Conservation (phyloP, 53 echinoderm and acorn worm genomes). For the Paracentrotus lividus region DNA sequence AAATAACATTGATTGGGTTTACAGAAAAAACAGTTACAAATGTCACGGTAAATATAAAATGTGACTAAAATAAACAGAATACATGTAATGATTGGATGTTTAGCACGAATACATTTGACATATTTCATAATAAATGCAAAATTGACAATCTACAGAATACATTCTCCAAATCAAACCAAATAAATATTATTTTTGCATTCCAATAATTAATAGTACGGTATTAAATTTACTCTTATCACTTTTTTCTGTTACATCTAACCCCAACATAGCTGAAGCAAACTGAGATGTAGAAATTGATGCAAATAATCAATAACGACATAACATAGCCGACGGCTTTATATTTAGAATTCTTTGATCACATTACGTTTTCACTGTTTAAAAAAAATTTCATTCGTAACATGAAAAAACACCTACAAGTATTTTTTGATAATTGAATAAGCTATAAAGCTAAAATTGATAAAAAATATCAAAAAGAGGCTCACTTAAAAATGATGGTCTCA, state of each 20-base stretch:
- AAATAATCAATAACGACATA: background rate
- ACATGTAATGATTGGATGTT: background rate
- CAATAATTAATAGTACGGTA: background rate
- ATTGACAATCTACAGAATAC: slow-evolving; percentile 17
- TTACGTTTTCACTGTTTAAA: background rate
- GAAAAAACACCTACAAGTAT: background rate
- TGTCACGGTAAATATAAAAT: background rate
- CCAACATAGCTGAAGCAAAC: background rate
- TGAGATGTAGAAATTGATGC: background rate
- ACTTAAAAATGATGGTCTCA: background rate
- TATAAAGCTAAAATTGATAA: background rate
- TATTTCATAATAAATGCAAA: background rate
- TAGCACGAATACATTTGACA: background rate
- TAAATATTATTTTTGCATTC: background rate
- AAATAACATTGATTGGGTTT: background rate
- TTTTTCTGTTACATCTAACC: background rate
- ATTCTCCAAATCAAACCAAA: background rate
- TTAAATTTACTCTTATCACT: background rate
- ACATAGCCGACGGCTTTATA: background rate
- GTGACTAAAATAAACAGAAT: background rate
- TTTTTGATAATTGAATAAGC: background rate
- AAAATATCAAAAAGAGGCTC: background rate
- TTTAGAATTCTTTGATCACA: background rate
- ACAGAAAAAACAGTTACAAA: background rate
- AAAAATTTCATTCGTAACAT: background rate